A percentile compares a stretch with the other conserved stretches of the same genome.
phyloP scores from a whole-genome alignment of 2,797 vertebrate genomes.

The Rhyacichthys aspro region DNA sequence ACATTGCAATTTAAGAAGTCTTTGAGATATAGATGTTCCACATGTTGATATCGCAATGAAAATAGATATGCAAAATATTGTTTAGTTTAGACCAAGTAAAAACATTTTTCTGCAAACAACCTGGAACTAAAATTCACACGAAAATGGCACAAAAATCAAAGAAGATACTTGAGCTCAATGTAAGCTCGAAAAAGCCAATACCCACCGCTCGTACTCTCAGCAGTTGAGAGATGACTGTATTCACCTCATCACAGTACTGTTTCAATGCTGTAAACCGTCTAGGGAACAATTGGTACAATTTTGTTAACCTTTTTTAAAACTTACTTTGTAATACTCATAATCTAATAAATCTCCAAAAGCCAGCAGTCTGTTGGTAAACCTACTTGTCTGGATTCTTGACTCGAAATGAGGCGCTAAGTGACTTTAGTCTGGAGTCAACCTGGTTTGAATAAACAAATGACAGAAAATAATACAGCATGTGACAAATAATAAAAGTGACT shows the following conservation, averaged over 20 bases:
- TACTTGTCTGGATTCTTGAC: conserved; percentile 99
- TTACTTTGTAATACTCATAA: no score
- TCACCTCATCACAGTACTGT: conserved; percentile 95
- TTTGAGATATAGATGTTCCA: no score
- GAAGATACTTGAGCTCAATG: background rate
- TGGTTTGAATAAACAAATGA: conserved; percentile 58
- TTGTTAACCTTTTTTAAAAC: no score
- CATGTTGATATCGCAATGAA: no score
- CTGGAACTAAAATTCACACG: no score
- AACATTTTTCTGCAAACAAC: no score
- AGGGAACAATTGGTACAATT: conserved; percentile 5
- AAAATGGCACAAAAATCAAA: no score
- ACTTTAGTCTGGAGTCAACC: conserved; percentile 97
- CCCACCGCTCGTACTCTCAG: conserved; percentile 95
- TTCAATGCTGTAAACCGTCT: conserved; percentile 95
- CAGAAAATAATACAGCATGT: background rate
- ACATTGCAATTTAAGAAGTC: no score
- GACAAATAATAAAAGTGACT: background rate
- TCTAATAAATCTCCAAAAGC: no score
- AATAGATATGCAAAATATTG: no score
- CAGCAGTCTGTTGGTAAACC: conserved; percentile 54
- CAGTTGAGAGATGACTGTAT: conserved; percentile 91
- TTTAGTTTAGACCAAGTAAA: no score
- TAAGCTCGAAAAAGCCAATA: conserved; percentile 15
- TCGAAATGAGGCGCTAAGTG: conserved; percentile 95